Percentiles rank a stretch among this genome's conserved stretches.
These are phyloP conservation scores for Rousettus leschenaultii DNA, from an alignment of 2,113 vertebrate species.

Conservation along the genomic window DNA sequence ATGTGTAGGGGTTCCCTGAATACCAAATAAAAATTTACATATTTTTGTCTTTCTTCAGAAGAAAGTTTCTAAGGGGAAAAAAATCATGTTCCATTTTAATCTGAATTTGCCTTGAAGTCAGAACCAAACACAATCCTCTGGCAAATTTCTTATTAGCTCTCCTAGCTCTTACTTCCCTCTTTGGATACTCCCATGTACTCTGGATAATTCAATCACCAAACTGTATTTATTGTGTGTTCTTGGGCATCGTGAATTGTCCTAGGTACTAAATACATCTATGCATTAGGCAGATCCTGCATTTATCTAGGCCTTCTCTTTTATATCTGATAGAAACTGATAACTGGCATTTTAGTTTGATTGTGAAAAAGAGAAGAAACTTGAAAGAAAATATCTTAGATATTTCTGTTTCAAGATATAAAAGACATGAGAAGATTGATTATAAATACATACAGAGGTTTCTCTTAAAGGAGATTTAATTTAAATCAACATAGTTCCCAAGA, in stretches of 20 bases:
- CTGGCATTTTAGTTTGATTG: not conserved
- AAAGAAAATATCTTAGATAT: not conserved
- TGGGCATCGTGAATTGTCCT: not conserved
- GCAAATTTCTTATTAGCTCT: not conserved
- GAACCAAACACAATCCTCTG: not conserved
- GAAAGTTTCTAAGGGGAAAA: not conserved
- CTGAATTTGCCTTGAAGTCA: not conserved
- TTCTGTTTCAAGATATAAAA: not conserved
- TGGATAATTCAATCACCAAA: not conserved
- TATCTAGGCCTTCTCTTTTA: not conserved
- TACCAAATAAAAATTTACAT: not conserved
- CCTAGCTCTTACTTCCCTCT: not conserved
- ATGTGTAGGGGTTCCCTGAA: not conserved
- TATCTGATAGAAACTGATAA: not conserved
- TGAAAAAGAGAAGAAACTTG: not conserved
- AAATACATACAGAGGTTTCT: not conserved
- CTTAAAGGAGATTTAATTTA: not conserved
- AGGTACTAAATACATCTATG: not conserved
- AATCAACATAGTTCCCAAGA: not conserved
- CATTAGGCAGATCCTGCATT: not conserved
- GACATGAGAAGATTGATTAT: not conserved
- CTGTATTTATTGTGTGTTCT: not conserved
- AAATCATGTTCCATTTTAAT: not conserved
- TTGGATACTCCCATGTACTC: not conserved
- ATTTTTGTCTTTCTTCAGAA: too few relatives aligned